phyloP scores from a whole-genome alignment of 92 coral and sea anemone genomes.

The Desmophyllum pertusum region DNA sequence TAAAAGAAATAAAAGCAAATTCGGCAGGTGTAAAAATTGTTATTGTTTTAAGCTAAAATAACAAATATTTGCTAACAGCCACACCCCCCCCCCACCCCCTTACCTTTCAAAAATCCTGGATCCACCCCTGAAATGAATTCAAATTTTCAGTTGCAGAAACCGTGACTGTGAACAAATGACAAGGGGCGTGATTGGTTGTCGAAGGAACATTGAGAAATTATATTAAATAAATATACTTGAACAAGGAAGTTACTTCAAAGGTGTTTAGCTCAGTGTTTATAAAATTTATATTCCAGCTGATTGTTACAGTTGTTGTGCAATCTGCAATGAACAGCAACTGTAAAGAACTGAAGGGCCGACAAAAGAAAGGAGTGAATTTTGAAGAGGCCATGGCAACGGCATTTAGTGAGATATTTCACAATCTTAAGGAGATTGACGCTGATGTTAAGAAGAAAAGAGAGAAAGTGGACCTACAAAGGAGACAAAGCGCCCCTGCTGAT shows the following conservation, averaged over 20 bases:
- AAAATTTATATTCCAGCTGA: too few species aligned
- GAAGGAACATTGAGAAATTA: not conserved
- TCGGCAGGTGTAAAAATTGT: too few species aligned
- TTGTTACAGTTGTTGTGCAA: not conserved
- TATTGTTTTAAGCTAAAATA: too few species aligned
- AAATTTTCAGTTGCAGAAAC: not conserved
- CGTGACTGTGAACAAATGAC: not conserved
- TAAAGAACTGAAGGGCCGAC: not conserved
- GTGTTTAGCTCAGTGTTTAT: too few species aligned
- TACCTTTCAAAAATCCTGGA: too few species aligned
- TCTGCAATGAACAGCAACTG: not conserved
- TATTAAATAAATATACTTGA: not conserved
- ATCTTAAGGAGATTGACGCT: constrained; percentile 7
- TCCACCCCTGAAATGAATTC: not conserved
- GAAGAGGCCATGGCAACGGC: constrained; percentile 12
- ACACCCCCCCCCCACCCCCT: too few species aligned
- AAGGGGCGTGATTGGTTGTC: not conserved
- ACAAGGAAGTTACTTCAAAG: not conserved
- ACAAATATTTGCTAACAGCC: too few species aligned
- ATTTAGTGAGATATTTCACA: constrained; percentile 6
- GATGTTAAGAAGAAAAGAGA: not conserved
- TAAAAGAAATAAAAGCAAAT: too few species aligned
- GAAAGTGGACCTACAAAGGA: not conserved
- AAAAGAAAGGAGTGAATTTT: not conserved
- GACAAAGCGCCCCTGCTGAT: not conserved